Evolutionary conservation across 2,888 invertebrate genomes (phyloP).

Genomic region (Dasysyrphus albostriatus): DNA sequence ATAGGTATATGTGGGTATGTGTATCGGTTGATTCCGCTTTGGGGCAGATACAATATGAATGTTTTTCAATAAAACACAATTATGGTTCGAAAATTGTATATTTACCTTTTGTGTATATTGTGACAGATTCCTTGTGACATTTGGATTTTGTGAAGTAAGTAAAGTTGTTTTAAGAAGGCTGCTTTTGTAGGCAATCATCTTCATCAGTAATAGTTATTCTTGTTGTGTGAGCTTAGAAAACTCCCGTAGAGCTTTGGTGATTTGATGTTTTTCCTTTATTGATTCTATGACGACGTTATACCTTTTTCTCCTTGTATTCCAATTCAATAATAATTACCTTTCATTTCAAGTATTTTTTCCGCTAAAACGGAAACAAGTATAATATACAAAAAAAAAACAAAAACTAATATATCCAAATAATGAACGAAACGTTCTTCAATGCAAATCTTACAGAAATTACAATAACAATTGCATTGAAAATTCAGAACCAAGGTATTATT

Average conservation of each 20-base stretch:
- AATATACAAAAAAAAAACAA: neutral
- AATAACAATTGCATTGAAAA: constrained; percentile 55
- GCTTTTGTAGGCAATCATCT: constrained; percentile 6
- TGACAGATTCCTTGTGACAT: neutral
- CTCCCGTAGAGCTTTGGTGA: neutral
- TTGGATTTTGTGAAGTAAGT: neutral
- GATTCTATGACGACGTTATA: neutral
- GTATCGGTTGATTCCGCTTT: neutral
- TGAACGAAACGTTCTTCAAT: constrained; percentile 9
- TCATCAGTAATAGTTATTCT: neutral
- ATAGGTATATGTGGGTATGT: constrained; percentile 2
- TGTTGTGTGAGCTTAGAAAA: neutral
- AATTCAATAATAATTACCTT: constrained; percentile 5
- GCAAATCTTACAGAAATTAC: constrained; percentile 42
- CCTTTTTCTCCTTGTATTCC: neutral
- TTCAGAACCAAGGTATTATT: constrained; percentile 49
- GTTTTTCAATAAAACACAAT: neutral
- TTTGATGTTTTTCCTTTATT: neutral
- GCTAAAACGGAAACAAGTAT: neutral
- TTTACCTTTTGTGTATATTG: constrained; percentile 5
- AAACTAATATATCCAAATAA: neutral
- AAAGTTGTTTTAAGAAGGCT: neutral
- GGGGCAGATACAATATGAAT: neutral
- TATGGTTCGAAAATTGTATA: neutral
- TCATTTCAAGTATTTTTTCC: neutral